Base-by-base conservation (phyloP, 2,113 vertebrate genomes). In the Syrrhaptes paradoxus region DNA sequence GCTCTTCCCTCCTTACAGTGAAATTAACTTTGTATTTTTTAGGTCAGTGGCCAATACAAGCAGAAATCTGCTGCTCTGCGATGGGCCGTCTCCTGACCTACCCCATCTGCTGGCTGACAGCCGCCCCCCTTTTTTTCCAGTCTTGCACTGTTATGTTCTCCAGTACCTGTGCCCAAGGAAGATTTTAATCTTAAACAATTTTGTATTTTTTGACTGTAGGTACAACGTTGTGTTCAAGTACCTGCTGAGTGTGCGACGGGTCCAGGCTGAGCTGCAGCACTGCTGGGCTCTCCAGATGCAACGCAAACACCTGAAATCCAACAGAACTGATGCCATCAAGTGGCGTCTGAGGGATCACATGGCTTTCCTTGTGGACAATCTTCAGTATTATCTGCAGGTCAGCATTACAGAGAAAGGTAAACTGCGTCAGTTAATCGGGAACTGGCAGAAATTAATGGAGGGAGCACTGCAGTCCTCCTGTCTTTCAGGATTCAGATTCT, bases 281-380 rank as follows among this genome's bases (percentile, higher is more conserved):
- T 99, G 99, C 97, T 99, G 99, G 99, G 99, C 99, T 41, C 98
- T 99, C 5, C 99, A 99, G 96, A 99, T 99, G 99, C 99, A 99
- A 94, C 98, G 99, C 94, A 99, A 99, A 85, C 99, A 99, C 96
- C 98, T 99, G 75, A 98, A 98, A 76, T 99, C 98, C 18, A 99
- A 98, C 95, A 98, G 98, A 95, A 99, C 98, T 0, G 99, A 99
- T 4, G 99, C 99, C 0, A 96, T 99, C 49, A 99, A 99, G 96
- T 99, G 99, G 98, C 98, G 99, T 36, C 97, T 99, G 8, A 98
- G 99, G 71, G 99, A 99, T 90, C 99, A 99, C 98, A 99, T 99
- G 99, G 99, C 99, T 1, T 99, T 99, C 95, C 94, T 99, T 25
- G 99, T 99, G 55, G 99, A 99, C 94, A 99, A 99, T 94, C 98